Percentiles rank a stretch among this genome's conserved stretches.
Evolutionary conservation across 2,113 vertebrate genomes (phyloP).

Genomic region (Thymallus thymallus): DNA sequence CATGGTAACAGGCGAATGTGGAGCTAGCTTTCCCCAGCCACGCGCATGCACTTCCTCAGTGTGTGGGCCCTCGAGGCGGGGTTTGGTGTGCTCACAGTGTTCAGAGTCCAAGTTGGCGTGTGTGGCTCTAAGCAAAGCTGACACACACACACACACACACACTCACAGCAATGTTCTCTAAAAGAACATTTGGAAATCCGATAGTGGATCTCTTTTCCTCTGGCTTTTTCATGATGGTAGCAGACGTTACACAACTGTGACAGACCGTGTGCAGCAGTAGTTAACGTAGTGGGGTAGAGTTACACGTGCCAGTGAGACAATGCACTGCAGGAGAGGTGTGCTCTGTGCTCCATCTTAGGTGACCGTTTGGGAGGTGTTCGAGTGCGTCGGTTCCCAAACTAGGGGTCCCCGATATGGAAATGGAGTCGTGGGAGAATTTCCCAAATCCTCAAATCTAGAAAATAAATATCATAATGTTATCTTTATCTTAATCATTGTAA

Average conservation of each 20-base stretch:
- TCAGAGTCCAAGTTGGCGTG: not conserved
- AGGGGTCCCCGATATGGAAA: too few relatives aligned
- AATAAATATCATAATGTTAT: too few relatives aligned
- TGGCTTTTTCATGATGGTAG: not conserved
- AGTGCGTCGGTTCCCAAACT: too few relatives aligned
- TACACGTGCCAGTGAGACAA: constrained; percentile 9
- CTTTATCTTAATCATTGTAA: too few relatives aligned
- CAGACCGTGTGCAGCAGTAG: not conserved
- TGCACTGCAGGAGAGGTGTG: constrained; percentile 3
- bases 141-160: not conserved
- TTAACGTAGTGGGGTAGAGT: not conserved
- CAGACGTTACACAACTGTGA: not conserved
- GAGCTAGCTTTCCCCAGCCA: constrained; percentile 1
- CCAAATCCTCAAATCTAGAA: too few relatives aligned
- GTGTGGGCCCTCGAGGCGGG: not conserved
- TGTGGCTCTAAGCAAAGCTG: not conserved
- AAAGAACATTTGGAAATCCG: constrained; percentile 1
- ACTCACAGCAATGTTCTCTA: constrained; percentile 7
- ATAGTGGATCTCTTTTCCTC: not conserved
- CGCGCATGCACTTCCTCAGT: not conserved
- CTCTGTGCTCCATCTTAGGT: not conserved
- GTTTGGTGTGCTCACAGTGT: not conserved
- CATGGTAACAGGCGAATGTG: constrained; percentile 30
- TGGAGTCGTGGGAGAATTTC: too few relatives aligned
- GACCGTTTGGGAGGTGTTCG: not conserved